These are phyloP conservation scores for Hyposoter didymator DNA, from an alignment of 2,888 invertebrate species.

Conservation along the genomic window DNA sequence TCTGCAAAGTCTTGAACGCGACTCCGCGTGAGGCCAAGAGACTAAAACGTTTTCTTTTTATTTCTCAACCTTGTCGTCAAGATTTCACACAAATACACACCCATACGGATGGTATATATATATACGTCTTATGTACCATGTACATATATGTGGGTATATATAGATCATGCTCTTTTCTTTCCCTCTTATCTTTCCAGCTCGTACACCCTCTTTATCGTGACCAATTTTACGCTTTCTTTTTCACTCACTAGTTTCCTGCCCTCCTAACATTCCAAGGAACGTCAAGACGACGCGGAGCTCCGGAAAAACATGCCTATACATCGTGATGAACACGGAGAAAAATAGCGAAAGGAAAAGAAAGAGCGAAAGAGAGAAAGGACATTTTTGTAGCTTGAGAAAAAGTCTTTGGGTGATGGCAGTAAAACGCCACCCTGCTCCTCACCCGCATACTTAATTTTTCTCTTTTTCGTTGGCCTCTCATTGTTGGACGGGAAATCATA, in stretches of 20 bases:
- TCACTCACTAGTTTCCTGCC: constrained; percentile 44
- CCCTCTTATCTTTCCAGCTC: constrained; percentile 57
- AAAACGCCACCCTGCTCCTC: constrained; percentile 26
- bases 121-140: neutral
- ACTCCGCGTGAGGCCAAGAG: constrained; percentile 54
- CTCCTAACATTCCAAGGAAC: constrained; percentile 54
- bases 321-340: constrained; percentile 5
- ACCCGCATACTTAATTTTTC: constrained; percentile 23
- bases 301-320: constrained; percentile 20
- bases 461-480: constrained; percentile 48
- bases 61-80: constrained; percentile 65
- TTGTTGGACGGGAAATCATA: constrained; percentile 61
- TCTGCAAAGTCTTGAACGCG: constrained; percentile 72
- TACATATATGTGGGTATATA: neutral
- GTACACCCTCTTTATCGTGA: constrained; percentile 55
- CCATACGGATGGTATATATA: neutral
- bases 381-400: constrained; percentile 20
- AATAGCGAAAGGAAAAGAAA: constrained; percentile 6
- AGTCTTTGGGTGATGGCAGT: constrained; percentile 47
- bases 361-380: constrained; percentile 13
- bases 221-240: constrained; percentile 52
- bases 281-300: constrained; percentile 37
- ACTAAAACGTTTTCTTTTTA: constrained; percentile 57
- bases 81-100: neutral
- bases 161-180: constrained; percentile 26